Conservation (phyloP, 2,113 vertebrate genomes). For the Oxyruncus cristatus region DNA sequence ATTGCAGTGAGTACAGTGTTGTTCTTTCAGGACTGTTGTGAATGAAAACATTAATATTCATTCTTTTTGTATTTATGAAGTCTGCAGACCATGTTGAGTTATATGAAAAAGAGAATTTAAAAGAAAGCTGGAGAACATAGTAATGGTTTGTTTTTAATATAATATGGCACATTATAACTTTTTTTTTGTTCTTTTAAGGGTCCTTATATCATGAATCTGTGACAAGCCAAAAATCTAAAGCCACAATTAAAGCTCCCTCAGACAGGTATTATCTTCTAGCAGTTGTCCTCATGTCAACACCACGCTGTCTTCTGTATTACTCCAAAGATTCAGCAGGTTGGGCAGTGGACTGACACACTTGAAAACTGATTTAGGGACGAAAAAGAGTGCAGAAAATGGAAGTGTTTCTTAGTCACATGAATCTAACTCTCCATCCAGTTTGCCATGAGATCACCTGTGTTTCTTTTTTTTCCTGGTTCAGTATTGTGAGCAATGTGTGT, state of each 20-base stretch:
- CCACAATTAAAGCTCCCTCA: background rate
- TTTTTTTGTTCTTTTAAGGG: background rate
- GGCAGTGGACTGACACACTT: background rate
- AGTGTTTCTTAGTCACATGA: background rate
- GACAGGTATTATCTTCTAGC: background rate
- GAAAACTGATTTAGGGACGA: background rate
- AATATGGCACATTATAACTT: background rate
- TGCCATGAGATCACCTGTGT: rapidly evolving
- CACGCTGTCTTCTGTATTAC: background rate
- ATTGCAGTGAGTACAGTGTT: background rate
- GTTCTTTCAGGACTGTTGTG: background rate
- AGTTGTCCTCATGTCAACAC: background rate
- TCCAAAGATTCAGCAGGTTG: background rate
- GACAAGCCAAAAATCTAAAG: background rate
- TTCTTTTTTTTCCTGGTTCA: background rate
- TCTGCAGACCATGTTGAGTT: background rate
- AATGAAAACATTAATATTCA: background rate
- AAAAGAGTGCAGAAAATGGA: background rate
- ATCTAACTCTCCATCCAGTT: background rate
- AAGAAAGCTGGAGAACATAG: background rate
- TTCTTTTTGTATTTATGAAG: background rate
- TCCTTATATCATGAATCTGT: background rate
- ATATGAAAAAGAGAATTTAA: background rate
- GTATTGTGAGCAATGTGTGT: background rate
- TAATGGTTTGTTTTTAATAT: background rate